Conservation (phyloP, 23 tunicate species). For the Oikopleura dioica region DNA sequence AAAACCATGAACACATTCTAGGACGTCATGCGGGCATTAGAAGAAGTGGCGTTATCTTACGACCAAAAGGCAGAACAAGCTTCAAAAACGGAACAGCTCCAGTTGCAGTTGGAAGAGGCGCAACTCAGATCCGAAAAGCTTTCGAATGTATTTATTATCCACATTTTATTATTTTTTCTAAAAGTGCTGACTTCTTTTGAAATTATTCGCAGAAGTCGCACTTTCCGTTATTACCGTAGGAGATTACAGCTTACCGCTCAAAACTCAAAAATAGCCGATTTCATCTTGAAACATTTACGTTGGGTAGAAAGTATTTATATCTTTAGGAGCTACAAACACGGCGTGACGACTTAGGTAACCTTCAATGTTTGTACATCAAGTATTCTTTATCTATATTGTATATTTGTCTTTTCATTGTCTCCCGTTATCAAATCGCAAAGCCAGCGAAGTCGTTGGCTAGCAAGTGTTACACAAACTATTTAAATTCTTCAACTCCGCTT, state of each 20-base stretch:
- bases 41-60: conserved; percentile 82
- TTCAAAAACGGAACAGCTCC: not conserved
- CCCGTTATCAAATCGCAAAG: no score
- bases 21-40: conserved; percentile 92
- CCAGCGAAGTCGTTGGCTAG: no score
- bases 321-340: not conserved
- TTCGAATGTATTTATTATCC: conserved; percentile 3
- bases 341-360: not conserved
- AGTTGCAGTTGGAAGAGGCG: not conserved
- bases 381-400: no score
- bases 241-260: not conserved
- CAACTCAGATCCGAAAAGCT: not conserved
- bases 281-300: not conserved
- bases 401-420: no score
- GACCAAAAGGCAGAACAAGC: conserved; percentile 47
- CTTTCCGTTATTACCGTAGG: not conserved
- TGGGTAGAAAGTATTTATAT: not conserved
- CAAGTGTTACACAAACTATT: no score
- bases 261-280: not conserved
- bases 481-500: no score
- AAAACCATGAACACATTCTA: conserved; percentile 14
- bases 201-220: not conserved
- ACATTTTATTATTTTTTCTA: not conserved
- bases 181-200: not conserved
- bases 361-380: no score